phyloP scores from a whole-genome alignment of 2,888 invertebrate genomes.

The Celastrina argiolus region DNA sequence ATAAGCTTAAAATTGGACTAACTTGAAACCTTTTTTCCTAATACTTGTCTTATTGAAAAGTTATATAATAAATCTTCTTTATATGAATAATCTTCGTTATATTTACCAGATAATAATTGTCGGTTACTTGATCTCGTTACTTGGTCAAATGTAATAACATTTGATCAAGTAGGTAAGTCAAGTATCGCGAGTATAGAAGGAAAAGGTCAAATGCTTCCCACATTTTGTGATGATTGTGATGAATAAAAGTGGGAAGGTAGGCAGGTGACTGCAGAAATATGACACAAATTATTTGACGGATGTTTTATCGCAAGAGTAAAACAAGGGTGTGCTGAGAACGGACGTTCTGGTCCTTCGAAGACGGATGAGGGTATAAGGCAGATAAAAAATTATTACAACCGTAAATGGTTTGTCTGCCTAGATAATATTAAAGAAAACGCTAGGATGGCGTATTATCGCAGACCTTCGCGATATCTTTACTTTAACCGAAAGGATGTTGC shows the following conservation, averaged over 20 bases:
- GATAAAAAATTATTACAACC: conserved; percentile 16
- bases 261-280: background rate
- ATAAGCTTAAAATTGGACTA: too few relatives aligned
- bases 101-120: too few relatives aligned
- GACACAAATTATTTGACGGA: conserved; percentile 53
- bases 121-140: too few relatives aligned
- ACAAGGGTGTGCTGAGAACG: conserved; percentile 56
- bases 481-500: conserved; percentile 12
- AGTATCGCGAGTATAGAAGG: background rate
- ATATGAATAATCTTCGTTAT: too few relatives aligned
- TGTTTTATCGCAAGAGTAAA: conserved; percentile 61
- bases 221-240: background rate
- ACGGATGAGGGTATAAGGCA: conserved; percentile 35
- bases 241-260: background rate
- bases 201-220: background rate
- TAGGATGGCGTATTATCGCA: background rate
- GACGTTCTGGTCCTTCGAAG: conserved; percentile 40
- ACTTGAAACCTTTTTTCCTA: too few relatives aligned
- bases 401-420: conserved; percentile 9
- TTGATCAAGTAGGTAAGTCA: background rate
- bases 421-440: background rate
- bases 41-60: too few relatives aligned
- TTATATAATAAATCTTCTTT: too few relatives aligned
- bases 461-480: background rate
- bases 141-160: too few relatives aligned